Evolutionary conservation across 92 coral and sea anemone genomes (phyloP).

Genomic region (Parazoanthus swiftii): DNA sequence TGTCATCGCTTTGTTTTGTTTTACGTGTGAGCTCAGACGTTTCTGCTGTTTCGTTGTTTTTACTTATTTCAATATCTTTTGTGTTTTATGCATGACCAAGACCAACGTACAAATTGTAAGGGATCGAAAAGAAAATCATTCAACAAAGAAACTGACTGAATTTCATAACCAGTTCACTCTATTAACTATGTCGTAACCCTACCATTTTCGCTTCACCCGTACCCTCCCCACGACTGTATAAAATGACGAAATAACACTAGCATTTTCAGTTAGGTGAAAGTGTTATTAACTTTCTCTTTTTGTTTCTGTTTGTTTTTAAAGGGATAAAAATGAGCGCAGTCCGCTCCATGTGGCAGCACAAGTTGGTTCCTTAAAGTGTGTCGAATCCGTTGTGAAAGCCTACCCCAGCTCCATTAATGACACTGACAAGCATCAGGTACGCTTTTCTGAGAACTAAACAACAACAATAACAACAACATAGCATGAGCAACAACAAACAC

Average conservation of each 20-base stretch:
- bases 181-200: too few relatives aligned
- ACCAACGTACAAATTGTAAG: too few relatives aligned
- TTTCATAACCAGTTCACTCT: too few relatives aligned
- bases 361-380: slow-evolving; percentile 57
- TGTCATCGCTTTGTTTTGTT: too few relatives aligned
- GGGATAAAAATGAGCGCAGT: slow-evolving; percentile 59
- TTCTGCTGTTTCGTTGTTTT: too few relatives aligned
- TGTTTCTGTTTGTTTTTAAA: background rate
- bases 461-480: background rate
- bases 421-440: slow-evolving; percentile 26
- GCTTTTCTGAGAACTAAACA: background rate
- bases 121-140: too few relatives aligned
- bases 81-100: too few relatives aligned
- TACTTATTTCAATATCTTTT: too few relatives aligned
- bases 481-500: background rate
- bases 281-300: background rate
- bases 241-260: background rate
- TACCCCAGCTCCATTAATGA: slow-evolving; percentile 39
- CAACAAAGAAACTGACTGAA: too few relatives aligned
- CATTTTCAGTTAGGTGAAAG: background rate
- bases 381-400: slow-evolving; percentile 50
- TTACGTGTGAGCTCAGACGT: too few relatives aligned
- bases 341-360: slow-evolving; percentile 67
- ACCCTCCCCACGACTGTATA: background rate
- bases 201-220: too few relatives aligned